phyloP scores from a whole-genome alignment of 1,140 invertebrate species.

The Solenopsis fugax region DNA sequence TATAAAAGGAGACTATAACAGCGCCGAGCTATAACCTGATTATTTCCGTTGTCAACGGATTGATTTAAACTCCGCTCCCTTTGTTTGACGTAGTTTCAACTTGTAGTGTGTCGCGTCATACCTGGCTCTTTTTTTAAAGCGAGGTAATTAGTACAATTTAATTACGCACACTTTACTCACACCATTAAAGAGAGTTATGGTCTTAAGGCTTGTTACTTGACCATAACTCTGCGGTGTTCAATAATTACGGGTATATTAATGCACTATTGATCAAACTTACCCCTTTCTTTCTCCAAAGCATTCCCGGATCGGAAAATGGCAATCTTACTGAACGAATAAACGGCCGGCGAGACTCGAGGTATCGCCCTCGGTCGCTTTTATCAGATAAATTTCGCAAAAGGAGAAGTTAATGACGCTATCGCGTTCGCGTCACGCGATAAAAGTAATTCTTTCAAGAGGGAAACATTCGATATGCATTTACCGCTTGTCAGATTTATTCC shows the following conservation, averaged over 20 bases:
- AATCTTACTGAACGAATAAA: background rate
- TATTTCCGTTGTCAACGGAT: background rate
- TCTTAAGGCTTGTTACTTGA: conserved; percentile 3
- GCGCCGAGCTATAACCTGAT: background rate
- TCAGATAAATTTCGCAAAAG: background rate
- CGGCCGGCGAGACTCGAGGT: background rate
- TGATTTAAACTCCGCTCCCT: background rate
- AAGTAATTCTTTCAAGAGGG: background rate
- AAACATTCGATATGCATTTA: background rate
- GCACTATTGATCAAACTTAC: conserved; percentile 23
- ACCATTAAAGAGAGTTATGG: background rate
- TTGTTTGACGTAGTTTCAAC: background rate
- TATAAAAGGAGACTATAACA: background rate
- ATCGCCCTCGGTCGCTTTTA: background rate
- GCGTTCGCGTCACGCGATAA: background rate
- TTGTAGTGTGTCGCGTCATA: background rate
- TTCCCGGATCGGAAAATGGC: background rate
- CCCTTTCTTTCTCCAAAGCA: background rate
- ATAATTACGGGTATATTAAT: conserved; percentile 31
- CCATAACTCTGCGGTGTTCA: background rate
- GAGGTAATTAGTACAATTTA: background rate
- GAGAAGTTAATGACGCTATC: conserved; percentile 10
- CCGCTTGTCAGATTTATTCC: background rate
- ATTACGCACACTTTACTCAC: background rate
- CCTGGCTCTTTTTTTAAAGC: background rate